phyloP scores from a whole-genome alignment of 2,888 invertebrate genomes.

The Sinohyriopsis cumingii region DNA sequence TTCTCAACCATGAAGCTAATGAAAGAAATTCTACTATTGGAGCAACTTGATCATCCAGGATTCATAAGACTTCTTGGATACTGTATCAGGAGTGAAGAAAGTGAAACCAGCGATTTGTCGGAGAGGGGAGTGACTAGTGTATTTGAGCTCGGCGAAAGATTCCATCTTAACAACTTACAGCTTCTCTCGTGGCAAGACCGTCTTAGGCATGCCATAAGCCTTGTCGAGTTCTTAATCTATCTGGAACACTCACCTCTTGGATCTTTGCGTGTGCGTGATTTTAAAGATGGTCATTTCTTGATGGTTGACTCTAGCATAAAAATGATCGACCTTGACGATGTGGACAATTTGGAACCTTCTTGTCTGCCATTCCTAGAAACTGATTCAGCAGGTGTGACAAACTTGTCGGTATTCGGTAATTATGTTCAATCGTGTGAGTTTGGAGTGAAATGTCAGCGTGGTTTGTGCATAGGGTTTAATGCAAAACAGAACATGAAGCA shows the following conservation, averaged over 20 bases:
- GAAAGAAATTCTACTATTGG: slow-evolving; percentile 66
- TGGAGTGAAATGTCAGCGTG: slow-evolving; percentile 47
- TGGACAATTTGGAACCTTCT: slow-evolving; percentile 61
- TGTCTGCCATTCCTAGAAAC: slow-evolving; percentile 41
- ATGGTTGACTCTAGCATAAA: slow-evolving; percentile 58
- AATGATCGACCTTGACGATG: slow-evolving; percentile 68
- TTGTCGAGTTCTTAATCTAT: slow-evolving; percentile 61
- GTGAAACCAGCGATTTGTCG: slow-evolving; percentile 62
- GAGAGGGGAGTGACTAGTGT: slow-evolving; percentile 66
- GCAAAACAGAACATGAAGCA: slow-evolving; percentile 61
- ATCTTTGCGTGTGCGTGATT: slow-evolving; percentile 64
- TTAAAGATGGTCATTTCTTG: slow-evolving; percentile 66
- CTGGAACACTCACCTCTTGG: slow-evolving; percentile 66
- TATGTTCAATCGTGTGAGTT: slow-evolving; percentile 40
- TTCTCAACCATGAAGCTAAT: slow-evolving; percentile 66
- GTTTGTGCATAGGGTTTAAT: slow-evolving; percentile 61
- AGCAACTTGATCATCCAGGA: slow-evolving; percentile 64
- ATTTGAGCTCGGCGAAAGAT: slow-evolving; percentile 60
- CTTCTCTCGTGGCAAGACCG: slow-evolving; percentile 53
- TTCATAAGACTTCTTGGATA: slow-evolving; percentile 62
- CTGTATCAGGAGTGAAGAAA: slow-evolving; percentile 67
- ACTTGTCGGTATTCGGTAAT: slow-evolving; percentile 11
- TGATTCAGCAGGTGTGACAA: slow-evolving; percentile 1
- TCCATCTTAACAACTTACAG: slow-evolving; percentile 54
- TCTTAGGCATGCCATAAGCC: slow-evolving; percentile 54